phyloP scores from a whole-genome alignment of 2,113 vertebrate genomes.

The Petrocephalus zakoni region DNA sequence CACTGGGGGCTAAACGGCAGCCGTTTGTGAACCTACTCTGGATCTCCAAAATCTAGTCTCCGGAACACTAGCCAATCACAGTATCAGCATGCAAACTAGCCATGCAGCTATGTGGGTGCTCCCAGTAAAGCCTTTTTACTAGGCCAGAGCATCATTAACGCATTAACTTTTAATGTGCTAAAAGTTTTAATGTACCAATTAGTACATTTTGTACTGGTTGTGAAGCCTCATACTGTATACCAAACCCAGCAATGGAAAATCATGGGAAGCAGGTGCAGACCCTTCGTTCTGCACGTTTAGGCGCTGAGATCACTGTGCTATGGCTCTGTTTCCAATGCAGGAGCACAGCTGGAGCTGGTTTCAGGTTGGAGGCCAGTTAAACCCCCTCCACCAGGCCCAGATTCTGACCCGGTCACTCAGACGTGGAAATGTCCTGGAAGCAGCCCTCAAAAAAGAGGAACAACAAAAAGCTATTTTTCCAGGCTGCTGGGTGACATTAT shows the following conservation, averaged over 20 bases:
- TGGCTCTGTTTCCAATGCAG: not conserved
- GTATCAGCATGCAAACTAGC: not conserved
- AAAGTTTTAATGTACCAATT: not conserved
- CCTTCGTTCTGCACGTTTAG: not conserved
- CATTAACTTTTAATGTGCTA: not conserved
- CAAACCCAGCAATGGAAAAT: not conserved
- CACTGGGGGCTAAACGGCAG: not conserved
- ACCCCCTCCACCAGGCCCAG: not conserved
- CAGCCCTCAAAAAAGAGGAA: not conserved
- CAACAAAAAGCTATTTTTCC: not conserved
- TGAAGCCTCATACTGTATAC: not conserved
- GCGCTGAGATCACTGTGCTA: slow-evolving; percentile 5
- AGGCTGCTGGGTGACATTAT: not conserved
- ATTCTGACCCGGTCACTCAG: not conserved
- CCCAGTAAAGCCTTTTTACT: not conserved
- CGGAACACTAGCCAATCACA: not conserved
- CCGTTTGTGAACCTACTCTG: not conserved
- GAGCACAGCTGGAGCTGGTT: not conserved
- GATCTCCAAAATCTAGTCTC: not conserved
- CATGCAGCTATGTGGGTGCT: not conserved
- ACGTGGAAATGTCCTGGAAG: not conserved
- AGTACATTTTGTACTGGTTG: not conserved
- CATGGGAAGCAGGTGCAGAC: not conserved
- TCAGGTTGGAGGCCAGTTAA: not conserved
- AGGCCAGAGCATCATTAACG: not conserved